These are phyloP conservation scores for Acholoe squamosa DNA, from an alignment of 2,888 invertebrate genomes.

Conservation along the genomic window DNA sequence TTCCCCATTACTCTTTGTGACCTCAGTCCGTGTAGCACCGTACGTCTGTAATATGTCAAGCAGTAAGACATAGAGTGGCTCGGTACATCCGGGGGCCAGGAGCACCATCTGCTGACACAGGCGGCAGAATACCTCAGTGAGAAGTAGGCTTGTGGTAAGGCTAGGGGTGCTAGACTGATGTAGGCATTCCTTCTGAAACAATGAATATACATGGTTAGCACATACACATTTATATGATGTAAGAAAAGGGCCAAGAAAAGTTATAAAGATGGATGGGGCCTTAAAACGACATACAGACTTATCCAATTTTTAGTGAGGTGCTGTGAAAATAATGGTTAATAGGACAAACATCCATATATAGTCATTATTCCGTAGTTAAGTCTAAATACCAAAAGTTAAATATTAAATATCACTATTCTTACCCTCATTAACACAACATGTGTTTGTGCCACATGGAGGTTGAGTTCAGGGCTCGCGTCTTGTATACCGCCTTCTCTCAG, in stretches of 20 bases:
- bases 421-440: not conserved
- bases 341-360: no score
- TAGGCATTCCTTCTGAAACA: not conserved
- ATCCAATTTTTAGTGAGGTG: no score
- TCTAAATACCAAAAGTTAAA: no score
- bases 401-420: not conserved
- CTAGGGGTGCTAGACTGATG: not conserved
- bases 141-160: not conserved
- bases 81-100: not conserved
- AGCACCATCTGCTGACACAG: slow-evolving; percentile 33
- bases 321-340: no score
- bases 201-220: not conserved
- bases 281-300: no score
- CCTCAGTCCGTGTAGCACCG: not conserved
- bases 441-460: slow-evolving; percentile 17
- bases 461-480: not conserved
- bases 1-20: not conserved
- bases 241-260: no score
- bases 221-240: no score
- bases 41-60: slow-evolving; percentile 31
- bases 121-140: not conserved
- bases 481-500: slow-evolving; percentile 7
- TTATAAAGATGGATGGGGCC: not conserved
- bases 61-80: slow-evolving; percentile 30
- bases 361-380: no score